phyloP scores from a whole-genome alignment of 1,140 invertebrate genomes.

The Yoshiicerus persimilis region DNA sequence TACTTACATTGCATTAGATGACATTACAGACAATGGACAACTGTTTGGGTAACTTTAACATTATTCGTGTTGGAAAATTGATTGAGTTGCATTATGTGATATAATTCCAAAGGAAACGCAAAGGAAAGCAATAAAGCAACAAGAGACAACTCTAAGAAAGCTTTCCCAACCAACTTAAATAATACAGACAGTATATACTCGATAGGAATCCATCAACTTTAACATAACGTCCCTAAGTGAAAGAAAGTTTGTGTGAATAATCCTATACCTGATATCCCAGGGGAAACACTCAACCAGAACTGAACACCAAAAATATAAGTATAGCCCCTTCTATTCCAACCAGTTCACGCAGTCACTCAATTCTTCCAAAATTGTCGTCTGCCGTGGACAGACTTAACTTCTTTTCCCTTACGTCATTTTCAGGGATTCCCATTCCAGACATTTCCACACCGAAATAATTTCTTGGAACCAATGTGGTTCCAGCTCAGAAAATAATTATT shows the following conservation, averaged over 20 bases:
- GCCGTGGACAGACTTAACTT: background rate
- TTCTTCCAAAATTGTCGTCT: background rate
- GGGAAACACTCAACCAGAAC: background rate
- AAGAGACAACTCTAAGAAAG: background rate
- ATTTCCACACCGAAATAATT: too few species aligned
- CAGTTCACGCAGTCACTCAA: background rate
- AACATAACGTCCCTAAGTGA: background rate
- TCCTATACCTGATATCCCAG: background rate
- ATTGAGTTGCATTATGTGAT: background rate
- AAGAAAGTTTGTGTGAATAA: constrained; percentile 3
- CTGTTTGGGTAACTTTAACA: too few species aligned
- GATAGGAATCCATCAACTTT: background rate
- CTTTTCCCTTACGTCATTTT: background rate
- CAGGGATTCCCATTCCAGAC: background rate
- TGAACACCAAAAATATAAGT: background rate
- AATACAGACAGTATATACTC: too few species aligned
- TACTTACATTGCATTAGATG: background rate
- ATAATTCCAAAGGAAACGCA: background rate
- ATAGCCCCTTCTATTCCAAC: background rate
- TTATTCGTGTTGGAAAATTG: background rate
- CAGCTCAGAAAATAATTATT: background rate
- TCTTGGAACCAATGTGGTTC: too few species aligned
- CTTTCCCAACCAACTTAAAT: background rate
- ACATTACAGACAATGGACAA: background rate
- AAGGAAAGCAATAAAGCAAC: background rate